phyloP scores from a whole-genome alignment of 1,140 invertebrate species.

The Cydia strobilella region DNA sequence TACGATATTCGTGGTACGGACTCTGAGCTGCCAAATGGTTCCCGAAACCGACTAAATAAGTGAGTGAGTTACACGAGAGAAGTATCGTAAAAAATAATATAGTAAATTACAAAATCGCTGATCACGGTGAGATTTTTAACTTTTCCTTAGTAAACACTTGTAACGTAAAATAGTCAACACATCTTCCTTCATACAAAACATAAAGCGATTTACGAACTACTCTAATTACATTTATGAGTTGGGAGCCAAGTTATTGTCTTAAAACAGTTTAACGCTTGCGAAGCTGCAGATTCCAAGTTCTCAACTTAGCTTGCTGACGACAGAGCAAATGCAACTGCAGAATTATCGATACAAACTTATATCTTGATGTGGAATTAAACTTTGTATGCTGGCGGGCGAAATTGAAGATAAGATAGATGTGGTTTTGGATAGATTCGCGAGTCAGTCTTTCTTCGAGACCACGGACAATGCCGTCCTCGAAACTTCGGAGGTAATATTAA shows the following conservation, averaged over 20 bases:
- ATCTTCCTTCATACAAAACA: neutral
- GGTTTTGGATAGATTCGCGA: neutral
- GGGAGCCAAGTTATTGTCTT: neutral
- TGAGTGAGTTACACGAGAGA: too few relatives aligned
- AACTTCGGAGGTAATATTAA: too few relatives aligned
- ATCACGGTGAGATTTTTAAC: too few relatives aligned
- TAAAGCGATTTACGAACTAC: neutral
- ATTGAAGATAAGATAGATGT: neutral
- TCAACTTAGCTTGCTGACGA: constrained; percentile 1
- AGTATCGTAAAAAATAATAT: too few relatives aligned
- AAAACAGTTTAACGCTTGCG: neutral
- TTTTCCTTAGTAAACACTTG: too few relatives aligned
- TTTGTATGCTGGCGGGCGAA: constrained; percentile 16
- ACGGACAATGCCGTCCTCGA: too few relatives aligned
- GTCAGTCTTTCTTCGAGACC: neutral
- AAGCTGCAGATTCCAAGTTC: constrained; percentile 9
- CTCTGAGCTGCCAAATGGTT: too few relatives aligned
- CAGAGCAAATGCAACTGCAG: constrained; percentile 20
- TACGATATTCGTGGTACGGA: too few relatives aligned
- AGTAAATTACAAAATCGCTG: too few relatives aligned
- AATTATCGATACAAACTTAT: constrained; percentile 24
- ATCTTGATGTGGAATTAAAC: constrained; percentile 28
- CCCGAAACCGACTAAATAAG: too few relatives aligned
- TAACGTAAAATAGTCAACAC: too few relatives aligned
- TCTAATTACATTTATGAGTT: neutral